Percentiles rank a stretch among this genome's conserved stretches.
Conservation (phyloP, 1,140 invertebrate genomes). For the Drosophila willistoni region DNA sequence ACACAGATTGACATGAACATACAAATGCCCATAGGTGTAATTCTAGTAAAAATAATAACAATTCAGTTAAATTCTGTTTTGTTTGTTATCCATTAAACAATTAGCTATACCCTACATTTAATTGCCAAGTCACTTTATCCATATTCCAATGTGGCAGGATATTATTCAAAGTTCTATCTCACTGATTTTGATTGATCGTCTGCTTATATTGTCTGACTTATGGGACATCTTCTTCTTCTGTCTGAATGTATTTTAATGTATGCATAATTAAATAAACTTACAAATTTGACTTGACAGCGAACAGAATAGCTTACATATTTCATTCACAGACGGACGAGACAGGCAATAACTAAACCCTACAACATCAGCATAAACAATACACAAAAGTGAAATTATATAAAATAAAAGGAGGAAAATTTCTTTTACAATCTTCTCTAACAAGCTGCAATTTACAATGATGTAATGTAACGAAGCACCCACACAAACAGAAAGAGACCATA, state of each 20-base stretch:
- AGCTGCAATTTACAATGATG: conserved; percentile 62
- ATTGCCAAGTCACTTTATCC: too few relatives aligned
- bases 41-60: neutral
- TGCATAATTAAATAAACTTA: conserved; percentile 19
- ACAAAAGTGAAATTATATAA: conserved; percentile 46
- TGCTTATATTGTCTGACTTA: conserved; percentile 9
- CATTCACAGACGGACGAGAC: neutral
- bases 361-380: conserved; percentile 45
- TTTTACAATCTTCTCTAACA: conserved; percentile 52
- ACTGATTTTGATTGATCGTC: conserved; percentile 43
- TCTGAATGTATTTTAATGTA: conserved; percentile 10
- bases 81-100: too few relatives aligned
- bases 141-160: neutral
- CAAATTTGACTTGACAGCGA: conserved; percentile 10
- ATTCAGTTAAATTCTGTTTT: neutral
- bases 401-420: conserved; percentile 20
- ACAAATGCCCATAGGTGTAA: too few relatives aligned
- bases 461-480: conserved; percentile 54
- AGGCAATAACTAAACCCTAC: conserved; percentile 23
- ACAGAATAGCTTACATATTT: conserved; percentile 33
- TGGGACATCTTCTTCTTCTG: neutral
- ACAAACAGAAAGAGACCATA: conserved; percentile 28
- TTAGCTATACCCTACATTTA: too few relatives aligned
- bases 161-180: neutral
- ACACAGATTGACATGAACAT: conserved; percentile 1